Percentiles rank a stretch among this genome's conserved stretches.
Conservation (phyloP, 2,113 vertebrate species). For the Acrocephalus arundinaceus region DNA sequence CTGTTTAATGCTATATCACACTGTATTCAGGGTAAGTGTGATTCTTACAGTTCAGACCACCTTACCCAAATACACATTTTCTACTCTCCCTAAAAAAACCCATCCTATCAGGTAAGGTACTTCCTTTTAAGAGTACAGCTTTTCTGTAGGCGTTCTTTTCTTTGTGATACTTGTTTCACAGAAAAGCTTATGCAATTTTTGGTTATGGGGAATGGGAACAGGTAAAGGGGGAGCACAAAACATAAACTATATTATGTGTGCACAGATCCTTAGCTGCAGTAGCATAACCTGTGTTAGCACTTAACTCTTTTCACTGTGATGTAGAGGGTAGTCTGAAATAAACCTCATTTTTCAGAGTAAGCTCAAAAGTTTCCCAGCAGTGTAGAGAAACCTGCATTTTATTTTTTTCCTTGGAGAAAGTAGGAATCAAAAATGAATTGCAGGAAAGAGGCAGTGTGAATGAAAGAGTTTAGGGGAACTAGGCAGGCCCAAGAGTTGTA, state of each 20-base stretch:
- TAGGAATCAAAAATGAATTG: neutral
- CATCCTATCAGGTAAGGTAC: neutral
- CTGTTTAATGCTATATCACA: slow-evolving; percentile 41
- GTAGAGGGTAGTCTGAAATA: neutral
- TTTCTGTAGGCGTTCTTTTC: neutral
- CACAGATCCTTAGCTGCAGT: neutral
- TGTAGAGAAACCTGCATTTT: neutral
- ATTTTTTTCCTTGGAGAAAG: neutral
- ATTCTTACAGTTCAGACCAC: neutral
- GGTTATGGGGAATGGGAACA: neutral
- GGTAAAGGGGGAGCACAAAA: neutral
- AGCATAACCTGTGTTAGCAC: neutral
- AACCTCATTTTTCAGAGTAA: neutral
- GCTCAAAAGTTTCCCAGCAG: neutral
- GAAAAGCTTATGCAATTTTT: neutral
- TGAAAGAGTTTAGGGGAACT: neutral
- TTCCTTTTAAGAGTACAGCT: neutral
- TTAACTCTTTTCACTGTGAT: neutral
- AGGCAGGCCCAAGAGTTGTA: neutral
- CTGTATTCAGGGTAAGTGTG: neutral
- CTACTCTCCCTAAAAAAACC: neutral
- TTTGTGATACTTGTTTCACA: neutral
- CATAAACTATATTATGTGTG: neutral
- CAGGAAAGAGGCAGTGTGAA: neutral
- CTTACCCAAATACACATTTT: neutral